phyloP scores from a whole-genome alignment of 1,140 invertebrate species.

The Plodia interpunctella region DNA sequence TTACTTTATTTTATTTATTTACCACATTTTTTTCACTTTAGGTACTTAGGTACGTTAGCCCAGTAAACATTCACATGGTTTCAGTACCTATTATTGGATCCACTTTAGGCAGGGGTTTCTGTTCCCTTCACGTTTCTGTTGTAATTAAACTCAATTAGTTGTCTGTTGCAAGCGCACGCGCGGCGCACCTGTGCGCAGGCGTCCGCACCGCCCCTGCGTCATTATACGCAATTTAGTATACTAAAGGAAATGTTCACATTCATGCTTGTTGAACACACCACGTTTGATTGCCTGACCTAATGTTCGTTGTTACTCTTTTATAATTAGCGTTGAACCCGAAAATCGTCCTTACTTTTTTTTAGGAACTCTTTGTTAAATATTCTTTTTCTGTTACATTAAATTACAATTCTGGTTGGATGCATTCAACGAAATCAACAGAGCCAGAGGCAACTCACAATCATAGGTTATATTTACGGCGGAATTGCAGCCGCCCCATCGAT shows the following conservation, averaged over 20 bases:
- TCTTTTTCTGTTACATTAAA: too few relatives aligned
- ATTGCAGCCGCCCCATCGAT: too few relatives aligned
- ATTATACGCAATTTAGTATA: conserved; percentile 64
- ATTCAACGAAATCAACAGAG: too few relatives aligned
- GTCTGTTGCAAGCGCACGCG: conserved; percentile 36
- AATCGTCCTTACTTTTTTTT: neutral
- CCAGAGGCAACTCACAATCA: too few relatives aligned
- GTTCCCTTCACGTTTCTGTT: neutral
- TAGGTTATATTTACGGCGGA: too few relatives aligned
- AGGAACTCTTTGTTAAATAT: too few relatives aligned
- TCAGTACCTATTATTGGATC: neutral
- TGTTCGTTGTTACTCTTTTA: neutral
- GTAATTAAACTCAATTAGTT: conserved; percentile 10
- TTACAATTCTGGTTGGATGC: too few relatives aligned
- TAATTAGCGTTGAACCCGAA: neutral
- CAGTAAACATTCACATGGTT: conserved; percentile 7
- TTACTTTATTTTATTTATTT: too few relatives aligned
- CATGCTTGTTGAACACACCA: conserved; percentile 55
- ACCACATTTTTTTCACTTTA: too few relatives aligned
- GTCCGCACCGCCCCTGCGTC: conserved; percentile 38
- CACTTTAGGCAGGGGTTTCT: neutral
- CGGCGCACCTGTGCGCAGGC: conserved; percentile 54
- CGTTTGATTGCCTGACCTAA: conserved; percentile 36
- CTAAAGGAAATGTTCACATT: conserved; percentile 56
- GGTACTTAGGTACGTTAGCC: too few relatives aligned